phyloP scores from a whole-genome alignment of 2,113 vertebrate species.

The Mionectes macconnelli region DNA sequence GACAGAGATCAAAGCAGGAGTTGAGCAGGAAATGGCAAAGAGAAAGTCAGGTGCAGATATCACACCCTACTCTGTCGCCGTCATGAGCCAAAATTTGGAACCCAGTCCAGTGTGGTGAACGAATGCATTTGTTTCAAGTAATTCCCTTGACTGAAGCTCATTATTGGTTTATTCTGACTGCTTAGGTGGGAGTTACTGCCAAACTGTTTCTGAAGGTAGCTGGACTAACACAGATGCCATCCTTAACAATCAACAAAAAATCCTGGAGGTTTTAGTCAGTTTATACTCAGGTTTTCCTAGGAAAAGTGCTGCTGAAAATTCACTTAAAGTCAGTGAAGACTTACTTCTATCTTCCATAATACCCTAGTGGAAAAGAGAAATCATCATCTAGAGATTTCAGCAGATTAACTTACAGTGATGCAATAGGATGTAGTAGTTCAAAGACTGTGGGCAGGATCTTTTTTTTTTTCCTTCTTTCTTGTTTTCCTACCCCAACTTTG shows the following conservation, averaged over 20 bases:
- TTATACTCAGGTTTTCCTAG: not conserved
- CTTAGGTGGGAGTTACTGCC: not conserved
- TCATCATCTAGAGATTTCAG: not conserved
- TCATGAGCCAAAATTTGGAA: constrained; percentile 11
- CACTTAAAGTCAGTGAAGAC: not conserved
- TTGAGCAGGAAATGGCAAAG: constrained; percentile 21
- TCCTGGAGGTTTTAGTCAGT: not conserved
- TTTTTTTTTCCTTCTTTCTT: too few relatives aligned
- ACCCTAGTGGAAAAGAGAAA: not conserved
- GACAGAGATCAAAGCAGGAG: constrained; percentile 42
- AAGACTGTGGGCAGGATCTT: not conserved
- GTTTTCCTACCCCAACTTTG: not conserved
- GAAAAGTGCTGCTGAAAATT: not conserved
- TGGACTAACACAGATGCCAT: not conserved
- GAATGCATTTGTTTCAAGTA: not conserved
- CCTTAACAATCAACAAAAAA: not conserved
- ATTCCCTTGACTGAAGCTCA: not conserved
- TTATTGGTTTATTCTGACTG: not conserved
- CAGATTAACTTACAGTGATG: not conserved
- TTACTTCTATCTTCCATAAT: not conserved
- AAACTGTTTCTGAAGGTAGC: not conserved
- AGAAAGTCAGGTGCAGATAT: constrained; percentile 45
- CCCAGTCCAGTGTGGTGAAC: not conserved
- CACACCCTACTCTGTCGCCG: not conserved
- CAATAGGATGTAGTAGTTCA: not conserved